Base-by-base conservation (phyloP, 2,888 invertebrate species). In the Athripsodes cinereus region DNA sequence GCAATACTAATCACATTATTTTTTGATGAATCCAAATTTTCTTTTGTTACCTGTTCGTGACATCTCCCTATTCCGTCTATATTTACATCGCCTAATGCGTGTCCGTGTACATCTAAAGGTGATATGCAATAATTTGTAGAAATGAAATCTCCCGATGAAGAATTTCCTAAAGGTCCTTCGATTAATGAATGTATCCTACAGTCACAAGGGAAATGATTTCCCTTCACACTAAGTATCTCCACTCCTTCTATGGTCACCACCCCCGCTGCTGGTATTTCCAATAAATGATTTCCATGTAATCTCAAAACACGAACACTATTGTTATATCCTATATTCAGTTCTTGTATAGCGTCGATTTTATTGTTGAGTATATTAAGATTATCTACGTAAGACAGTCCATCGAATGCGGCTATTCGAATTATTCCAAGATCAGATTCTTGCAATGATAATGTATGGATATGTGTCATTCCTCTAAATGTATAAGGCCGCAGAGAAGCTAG, bases 141-240 rank as follows among this genome's bases (percentile, higher is more conserved):
- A 60, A 85, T 78, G 68, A 90, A 90, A 59, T 86, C 85, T 59
- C 74, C 73, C 52, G 75, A 74, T 61, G 84, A 82, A 22, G 83
- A 82, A 68, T 88, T 82, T 20, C 87, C 87, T 63, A 92, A 75
- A 35, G 90, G 87, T 62, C 89, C 88, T 57, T 85, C 84, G 55
- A 91, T 75, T 31, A 92, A 81, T 58, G 88, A 85, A 68, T 88
- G 88, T 52, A 88, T 81, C 66, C 90, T 90, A 69, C 92, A 93
- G 72, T 92, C 91, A 71, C 92, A 93, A 1, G 92, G 92, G 69
- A 92, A 86, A 69, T 91, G 91, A 72, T 93, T 93, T 52, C 85
- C 84, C 58, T 84, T 77, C 67, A 90, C 85, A 67, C 85, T 83
- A 61, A 92, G 73, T 65, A 81, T 82, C 62, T 85, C 85, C 53